Evolutionary conservation across 1,140 invertebrate species (phyloP).

Genomic region (Cataglyphis hispanica): DNA sequence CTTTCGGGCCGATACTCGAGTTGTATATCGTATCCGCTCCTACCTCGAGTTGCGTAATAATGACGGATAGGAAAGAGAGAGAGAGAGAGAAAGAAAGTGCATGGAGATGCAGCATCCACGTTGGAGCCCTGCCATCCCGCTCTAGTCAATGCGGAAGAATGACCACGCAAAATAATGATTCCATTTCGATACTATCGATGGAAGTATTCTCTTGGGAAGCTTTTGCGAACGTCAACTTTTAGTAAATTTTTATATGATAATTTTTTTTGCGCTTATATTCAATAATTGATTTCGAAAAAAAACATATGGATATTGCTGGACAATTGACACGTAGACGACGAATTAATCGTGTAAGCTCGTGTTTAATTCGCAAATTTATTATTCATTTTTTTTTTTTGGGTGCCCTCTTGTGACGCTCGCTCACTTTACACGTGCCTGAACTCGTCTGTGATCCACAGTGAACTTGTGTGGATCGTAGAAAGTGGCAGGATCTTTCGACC

Average conservation of each 20-base stretch:
- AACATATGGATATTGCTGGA: background rate
- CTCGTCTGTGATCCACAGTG: conserved; percentile 28
- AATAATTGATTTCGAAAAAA: background rate
- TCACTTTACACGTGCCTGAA: conserved; percentile 41
- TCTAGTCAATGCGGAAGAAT: background rate
- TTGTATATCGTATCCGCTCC: conserved; percentile 21
- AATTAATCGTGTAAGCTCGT: background rate
- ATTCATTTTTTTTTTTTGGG: conserved; percentile 7
- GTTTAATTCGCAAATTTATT: conserved; percentile 19
- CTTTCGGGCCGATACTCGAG: conserved; percentile 40
- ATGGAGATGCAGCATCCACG: conserved; percentile 5
- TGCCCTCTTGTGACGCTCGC: conserved; percentile 15
- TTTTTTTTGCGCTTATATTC: background rate
- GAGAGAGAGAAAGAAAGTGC: conserved; percentile 4
- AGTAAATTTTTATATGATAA: background rate
- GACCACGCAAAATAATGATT: background rate
- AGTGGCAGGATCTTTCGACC: conserved; percentile 40
- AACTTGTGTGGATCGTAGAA: conserved; percentile 55
- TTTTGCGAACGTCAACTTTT: background rate
- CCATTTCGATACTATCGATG: background rate
- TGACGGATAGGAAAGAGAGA: conserved; percentile 13
- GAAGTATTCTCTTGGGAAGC: background rate
- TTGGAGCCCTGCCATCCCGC: background rate
- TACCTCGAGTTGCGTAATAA: conserved; percentile 59
- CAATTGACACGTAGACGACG: background rate